A percentile compares a stretch with the other conserved stretches of the same genome.
phyloP scores from a whole-genome alignment of 1,140 invertebrate genomes.

The Ganaspis sp. region DNA sequence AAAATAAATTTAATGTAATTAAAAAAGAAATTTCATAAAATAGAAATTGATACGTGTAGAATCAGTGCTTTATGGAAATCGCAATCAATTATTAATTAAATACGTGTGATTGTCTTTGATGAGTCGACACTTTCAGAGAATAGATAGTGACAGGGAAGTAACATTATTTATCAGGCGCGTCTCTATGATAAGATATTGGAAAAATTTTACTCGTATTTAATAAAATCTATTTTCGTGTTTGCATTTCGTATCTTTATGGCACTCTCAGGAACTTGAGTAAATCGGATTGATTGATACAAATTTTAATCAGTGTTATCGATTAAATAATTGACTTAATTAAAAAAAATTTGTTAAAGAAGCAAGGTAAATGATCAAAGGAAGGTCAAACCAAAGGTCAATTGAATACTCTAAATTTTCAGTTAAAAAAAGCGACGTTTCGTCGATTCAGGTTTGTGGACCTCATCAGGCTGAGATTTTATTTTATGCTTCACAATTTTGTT shows the following conservation, averaged over 20 bases:
- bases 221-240: not conserved
- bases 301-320: not conserved
- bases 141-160: not conserved
- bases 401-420: too few species aligned
- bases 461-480: too few species aligned
- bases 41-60: not conserved
- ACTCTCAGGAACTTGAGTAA: not conserved
- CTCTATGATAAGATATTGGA: not conserved
- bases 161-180: not conserved
- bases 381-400: too few species aligned
- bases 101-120: not conserved
- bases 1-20: too few species aligned
- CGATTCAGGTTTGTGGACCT: too few species aligned
- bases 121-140: not conserved
- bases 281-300: not conserved
- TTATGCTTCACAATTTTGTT: too few species aligned
- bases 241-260: not conserved
- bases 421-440: too few species aligned
- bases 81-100: not conserved
- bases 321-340: not conserved
- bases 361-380: too few species aligned
- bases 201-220: not conserved
- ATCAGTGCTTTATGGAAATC: not conserved
- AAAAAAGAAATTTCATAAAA: too few species aligned
- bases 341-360: not conserved